Evolutionary conservation across 2,888 invertebrate genomes (phyloP).

Genomic region (Schizaphis graminum): DNA sequence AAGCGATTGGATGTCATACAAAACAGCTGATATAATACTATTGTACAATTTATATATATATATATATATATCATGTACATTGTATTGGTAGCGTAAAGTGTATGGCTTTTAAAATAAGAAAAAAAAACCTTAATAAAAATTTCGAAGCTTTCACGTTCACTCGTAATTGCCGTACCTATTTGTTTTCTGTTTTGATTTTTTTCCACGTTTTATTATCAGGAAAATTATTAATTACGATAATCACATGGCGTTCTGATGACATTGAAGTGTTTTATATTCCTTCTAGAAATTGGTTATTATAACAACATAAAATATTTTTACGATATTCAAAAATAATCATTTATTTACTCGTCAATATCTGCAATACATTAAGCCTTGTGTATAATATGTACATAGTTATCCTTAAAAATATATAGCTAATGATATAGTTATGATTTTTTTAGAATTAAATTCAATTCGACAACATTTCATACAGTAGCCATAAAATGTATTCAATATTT

Average conservation of each 20-base stretch:
- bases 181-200: background rate
- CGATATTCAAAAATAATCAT: background rate
- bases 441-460: background rate
- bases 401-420: background rate
- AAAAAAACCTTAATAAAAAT: background rate
- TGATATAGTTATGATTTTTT: background rate
- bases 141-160: background rate
- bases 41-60: background rate
- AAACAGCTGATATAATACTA: background rate
- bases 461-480: background rate
- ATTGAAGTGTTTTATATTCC: background rate
- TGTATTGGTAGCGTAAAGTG: background rate
- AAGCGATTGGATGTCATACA: background rate
- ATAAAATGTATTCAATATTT: background rate
- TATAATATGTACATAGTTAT: background rate
- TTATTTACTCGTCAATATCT: background rate
- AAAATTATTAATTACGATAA: background rate
- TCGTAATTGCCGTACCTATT: background rate
- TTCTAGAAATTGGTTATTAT: background rate
- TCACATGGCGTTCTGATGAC: background rate
- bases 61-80: background rate
- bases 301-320: background rate
- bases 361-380: background rate
- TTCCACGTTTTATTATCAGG: background rate
- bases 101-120: background rate